Percentiles rank a stretch among this genome's conserved stretches.
phyloP scores from a whole-genome alignment of 1,140 invertebrate genomes.

The Drosophila chauvacae region DNA sequence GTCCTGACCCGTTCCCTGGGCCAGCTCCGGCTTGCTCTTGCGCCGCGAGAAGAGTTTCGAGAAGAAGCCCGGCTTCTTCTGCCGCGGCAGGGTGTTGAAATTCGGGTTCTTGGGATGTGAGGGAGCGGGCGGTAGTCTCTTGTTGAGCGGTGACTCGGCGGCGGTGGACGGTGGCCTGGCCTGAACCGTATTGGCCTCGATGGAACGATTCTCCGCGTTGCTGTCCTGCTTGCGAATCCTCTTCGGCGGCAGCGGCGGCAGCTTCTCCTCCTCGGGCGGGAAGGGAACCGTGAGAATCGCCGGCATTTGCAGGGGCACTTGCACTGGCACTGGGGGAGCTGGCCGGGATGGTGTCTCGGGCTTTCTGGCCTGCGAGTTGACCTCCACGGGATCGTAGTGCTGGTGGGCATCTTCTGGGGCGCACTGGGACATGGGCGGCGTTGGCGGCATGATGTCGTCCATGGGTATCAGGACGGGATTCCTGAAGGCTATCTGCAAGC shows the following conservation, averaged over 20 bases:
- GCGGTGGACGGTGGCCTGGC: slow-evolving; percentile 20
- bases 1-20: slow-evolving; percentile 33
- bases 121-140: slow-evolving; percentile 83
- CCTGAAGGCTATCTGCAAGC: slow-evolving; percentile 93
- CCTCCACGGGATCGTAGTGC: slow-evolving; percentile 77
- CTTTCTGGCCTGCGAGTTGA: slow-evolving; percentile 62
- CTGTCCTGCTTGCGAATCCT: slow-evolving; percentile 88
- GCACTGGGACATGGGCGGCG: slow-evolving; percentile 75
- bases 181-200: slow-evolving; percentile 65
- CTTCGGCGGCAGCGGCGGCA: slow-evolving; percentile 92
- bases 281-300: slow-evolving; percentile 42
- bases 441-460: slow-evolving; percentile 77
- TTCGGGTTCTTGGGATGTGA: slow-evolving; percentile 79
- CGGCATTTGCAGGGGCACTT: slow-evolving; percentile 11
- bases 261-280: slow-evolving; percentile 86
- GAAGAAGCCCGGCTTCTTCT: slow-evolving; percentile 88
- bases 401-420: slow-evolving; percentile 63
- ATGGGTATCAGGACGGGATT: slow-evolving; percentile 89
- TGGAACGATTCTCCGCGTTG: slow-evolving; percentile 74
- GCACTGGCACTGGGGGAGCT: slow-evolving; percentile 20
- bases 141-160: slow-evolving; percentile 76
- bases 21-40: slow-evolving; percentile 85
- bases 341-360: slow-evolving; percentile 78
- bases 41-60: slow-evolving; percentile 87
- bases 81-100: slow-evolving; percentile 85